phyloP scores from a whole-genome alignment of 2,113 vertebrate species.

The Carollia perspicillata region DNA sequence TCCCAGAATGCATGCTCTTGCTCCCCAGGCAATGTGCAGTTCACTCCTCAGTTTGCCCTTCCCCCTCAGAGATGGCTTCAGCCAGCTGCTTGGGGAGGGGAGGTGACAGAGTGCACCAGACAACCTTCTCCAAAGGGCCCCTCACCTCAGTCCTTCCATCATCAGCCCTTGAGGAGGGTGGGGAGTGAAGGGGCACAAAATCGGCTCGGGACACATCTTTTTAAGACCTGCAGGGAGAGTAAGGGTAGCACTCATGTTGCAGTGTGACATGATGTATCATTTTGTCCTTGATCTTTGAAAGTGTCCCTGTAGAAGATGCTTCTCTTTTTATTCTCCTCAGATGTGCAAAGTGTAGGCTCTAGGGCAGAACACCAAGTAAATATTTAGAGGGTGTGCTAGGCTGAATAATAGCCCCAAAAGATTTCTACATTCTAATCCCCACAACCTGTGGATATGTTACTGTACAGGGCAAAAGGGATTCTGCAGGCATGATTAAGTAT shows the following conservation, averaged over 20 bases:
- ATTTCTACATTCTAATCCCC: neutral
- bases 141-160: neutral
- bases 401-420: neutral
- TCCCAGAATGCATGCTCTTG: neutral
- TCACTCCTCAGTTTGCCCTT: neutral
- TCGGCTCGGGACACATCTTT: neutral
- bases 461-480: neutral
- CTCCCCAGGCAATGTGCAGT: too few species aligned
- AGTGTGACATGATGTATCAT: accelerated
- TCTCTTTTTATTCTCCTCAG: neutral
- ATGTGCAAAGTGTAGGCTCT: neutral
- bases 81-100: neutral
- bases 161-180: neutral
- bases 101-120: neutral
- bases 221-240: neutral
- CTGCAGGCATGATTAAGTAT: neutral
- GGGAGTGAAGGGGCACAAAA: neutral
- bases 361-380: too few species aligned
- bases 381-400: neutral
- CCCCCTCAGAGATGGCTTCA: neutral
- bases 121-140: neutral
- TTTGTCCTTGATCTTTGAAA: neutral
- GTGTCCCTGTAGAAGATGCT: neutral
- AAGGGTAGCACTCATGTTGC: neutral
- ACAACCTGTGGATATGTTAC: neutral